phyloP scores from a whole-genome alignment of 2,888 invertebrate species.

The Teleiodes luculella region DNA sequence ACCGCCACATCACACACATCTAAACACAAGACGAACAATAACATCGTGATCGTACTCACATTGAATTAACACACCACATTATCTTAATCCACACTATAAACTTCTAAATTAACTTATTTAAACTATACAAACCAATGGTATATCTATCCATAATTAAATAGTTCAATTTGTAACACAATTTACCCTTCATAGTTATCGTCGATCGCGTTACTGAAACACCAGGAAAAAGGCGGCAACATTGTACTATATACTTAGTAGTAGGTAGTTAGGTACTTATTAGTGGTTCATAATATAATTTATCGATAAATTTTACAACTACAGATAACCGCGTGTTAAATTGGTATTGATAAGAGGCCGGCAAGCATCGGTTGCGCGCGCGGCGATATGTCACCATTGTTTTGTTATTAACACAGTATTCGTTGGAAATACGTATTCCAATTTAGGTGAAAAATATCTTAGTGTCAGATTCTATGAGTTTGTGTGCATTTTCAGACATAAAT shows the following conservation, averaged over 20 bases:
- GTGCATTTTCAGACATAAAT: too few relatives aligned
- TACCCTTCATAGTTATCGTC: constrained; percentile 50
- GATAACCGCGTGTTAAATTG: constrained; percentile 11
- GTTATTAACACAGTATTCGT: too few relatives aligned
- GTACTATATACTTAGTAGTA: neutral
- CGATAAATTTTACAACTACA: constrained; percentile 14
- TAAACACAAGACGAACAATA: too few relatives aligned
- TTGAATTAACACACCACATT: too few relatives aligned
- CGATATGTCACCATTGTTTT: neutral
- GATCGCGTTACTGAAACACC: constrained; percentile 48
- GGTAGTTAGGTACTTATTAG: neutral
- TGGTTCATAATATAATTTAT: neutral
- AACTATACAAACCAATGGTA: too few relatives aligned
- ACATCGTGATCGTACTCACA: too few relatives aligned
- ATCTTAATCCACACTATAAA: too few relatives aligned
- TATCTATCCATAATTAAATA: neutral
- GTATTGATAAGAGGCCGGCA: constrained; percentile 15
- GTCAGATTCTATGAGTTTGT: too few relatives aligned
- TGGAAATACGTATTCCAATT: too few relatives aligned
- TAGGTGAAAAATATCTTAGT: too few relatives aligned
- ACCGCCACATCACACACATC: too few relatives aligned
- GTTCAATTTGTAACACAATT: constrained; percentile 8
- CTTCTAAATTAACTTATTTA: too few relatives aligned
- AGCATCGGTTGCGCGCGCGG: neutral
- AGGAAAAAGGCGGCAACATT: constrained; percentile 56